These are phyloP conservation scores for Schizothorax lantsangensis DNA, from an alignment of 2,797 vertebrate species.

Conservation along the genomic window DNA sequence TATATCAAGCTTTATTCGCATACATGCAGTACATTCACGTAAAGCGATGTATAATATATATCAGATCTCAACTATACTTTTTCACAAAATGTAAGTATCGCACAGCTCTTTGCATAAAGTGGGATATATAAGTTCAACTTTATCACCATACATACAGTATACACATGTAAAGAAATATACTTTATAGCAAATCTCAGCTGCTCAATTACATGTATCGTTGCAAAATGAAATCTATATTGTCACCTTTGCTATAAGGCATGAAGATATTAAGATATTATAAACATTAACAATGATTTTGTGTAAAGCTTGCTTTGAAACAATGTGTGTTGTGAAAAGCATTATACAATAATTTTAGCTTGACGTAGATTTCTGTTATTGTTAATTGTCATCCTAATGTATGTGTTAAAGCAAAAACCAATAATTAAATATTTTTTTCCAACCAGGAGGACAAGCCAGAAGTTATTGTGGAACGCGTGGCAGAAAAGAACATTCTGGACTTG, in stretches of 20 bases:
- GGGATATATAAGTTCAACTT: background rate
- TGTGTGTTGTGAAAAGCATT: background rate
- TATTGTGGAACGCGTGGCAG: slow-evolving; percentile 83
- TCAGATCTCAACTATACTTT: background rate
- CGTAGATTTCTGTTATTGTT: background rate
- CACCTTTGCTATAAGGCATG: background rate
- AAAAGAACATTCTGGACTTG: slow-evolving; percentile 83
- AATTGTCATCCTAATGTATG: background rate
- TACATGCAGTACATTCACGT: background rate
- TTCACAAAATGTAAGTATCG: background rate
- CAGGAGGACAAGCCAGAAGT: slow-evolving; percentile 88
- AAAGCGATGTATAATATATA: background rate
- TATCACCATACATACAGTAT: no score
- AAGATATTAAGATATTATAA: background rate
- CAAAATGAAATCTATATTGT: background rate
- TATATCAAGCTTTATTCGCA: background rate
- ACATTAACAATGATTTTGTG: background rate
- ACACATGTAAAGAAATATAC: background rate
- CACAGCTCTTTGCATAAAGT: background rate
- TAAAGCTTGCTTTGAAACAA: background rate
- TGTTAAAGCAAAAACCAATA: background rate
- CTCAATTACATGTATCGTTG: background rate
- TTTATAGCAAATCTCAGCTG: background rate
- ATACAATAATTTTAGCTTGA: background rate
- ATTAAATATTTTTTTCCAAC: background rate